A percentile compares a stretch with the other conserved stretches of the same genome.
Conservation (phyloP, 2,113 vertebrate genomes). For the Boleophthalmus pectinirostris region DNA sequence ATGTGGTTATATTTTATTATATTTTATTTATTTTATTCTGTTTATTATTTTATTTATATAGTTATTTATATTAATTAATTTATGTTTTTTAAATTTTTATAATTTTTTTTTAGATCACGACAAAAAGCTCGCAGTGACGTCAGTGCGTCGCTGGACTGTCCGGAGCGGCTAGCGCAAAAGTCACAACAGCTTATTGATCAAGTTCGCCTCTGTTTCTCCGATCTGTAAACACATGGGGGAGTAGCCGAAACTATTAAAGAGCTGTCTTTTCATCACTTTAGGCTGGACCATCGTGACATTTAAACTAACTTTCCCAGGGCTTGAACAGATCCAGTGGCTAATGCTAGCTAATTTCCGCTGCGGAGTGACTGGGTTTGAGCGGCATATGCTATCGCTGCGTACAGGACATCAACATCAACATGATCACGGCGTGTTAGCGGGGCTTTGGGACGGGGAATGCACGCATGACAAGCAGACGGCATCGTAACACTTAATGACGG, state of each 20-base stretch:
- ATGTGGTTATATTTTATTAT: too few relatives aligned
- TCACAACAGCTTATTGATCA: neutral
- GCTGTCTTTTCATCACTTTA: neutral
- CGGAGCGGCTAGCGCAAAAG: slow-evolving; percentile 3
- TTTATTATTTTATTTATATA: too few relatives aligned
- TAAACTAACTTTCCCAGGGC: too few relatives aligned
- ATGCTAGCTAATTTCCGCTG: slow-evolving; percentile 26
- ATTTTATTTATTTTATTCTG: too few relatives aligned
- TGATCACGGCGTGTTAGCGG: neutral
- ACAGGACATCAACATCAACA: neutral
- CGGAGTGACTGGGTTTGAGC: neutral
- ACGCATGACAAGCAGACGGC: neutral
- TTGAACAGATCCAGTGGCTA: slow-evolving; percentile 13
- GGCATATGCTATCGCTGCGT: neutral
- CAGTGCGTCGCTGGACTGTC: neutral
- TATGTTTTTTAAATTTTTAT: too few relatives aligned
- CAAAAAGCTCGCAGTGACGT: slow-evolving; percentile 38
- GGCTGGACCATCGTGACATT: neutral
- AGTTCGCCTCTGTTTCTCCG: neutral
- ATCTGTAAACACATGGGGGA: neutral
- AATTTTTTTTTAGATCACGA: too few relatives aligned
- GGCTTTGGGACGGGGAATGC: neutral
- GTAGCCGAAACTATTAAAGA: neutral
- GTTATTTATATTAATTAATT: too few relatives aligned
- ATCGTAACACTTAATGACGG: neutral